These are phyloP conservation scores for Centruroides sculpturatus DNA, from an alignment of 1,140 invertebrate genomes.

Conservation along the genomic window DNA sequence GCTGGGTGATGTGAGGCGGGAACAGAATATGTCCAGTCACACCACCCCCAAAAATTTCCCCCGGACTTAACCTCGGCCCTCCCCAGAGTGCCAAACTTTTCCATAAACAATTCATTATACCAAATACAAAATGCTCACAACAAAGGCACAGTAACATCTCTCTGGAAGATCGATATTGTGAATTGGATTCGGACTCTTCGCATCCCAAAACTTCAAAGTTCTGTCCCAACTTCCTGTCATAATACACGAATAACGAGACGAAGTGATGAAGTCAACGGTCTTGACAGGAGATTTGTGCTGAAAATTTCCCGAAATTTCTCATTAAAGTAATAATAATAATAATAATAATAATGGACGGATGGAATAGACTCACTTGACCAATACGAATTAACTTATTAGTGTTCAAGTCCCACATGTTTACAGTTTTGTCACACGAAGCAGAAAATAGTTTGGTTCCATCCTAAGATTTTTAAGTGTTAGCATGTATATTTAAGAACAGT, in stretches of 20 bases:
- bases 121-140: background rate
- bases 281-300: conserved; percentile 89
- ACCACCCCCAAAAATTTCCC: too few species aligned
- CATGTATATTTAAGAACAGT: too few species aligned
- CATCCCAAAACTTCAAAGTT: conserved; percentile 41
- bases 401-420: too few species aligned
- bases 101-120: too few species aligned
- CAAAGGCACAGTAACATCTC: background rate
- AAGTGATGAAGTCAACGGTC: conserved; percentile 94
- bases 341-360: background rate
- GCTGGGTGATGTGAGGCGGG: too few species aligned
- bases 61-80: too few species aligned
- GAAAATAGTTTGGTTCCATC: conserved; percentile 63
- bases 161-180: conserved; percentile 46
- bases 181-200: too few species aligned
- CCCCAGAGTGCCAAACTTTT: too few species aligned
- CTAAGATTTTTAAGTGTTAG: background rate
- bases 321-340: too few species aligned
- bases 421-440: conserved; percentile 34
- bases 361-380: too few species aligned
- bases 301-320: background rate
- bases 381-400: too few species aligned
- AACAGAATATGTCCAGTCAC: too few species aligned
- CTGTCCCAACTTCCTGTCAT: conserved; percentile 99
- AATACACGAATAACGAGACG: conserved; percentile 80